Evolutionary conservation across 2,113 vertebrate species (phyloP).

Genomic region (Grammomys surdaster): DNA sequence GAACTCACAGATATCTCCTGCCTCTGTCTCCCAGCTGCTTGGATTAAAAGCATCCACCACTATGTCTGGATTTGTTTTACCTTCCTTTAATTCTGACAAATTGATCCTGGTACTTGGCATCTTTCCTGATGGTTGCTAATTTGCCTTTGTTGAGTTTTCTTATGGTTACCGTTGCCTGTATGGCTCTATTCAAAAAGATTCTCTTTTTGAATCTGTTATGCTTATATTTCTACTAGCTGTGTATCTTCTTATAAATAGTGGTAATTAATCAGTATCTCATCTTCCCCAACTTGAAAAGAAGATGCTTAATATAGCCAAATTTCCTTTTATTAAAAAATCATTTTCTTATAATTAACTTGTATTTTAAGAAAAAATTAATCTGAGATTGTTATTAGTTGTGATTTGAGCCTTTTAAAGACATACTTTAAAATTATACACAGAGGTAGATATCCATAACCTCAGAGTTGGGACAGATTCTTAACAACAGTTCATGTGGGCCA

Average conservation of each 20-base stretch:
- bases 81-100: not conserved
- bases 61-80: not conserved
- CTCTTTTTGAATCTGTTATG: not conserved
- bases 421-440: not conserved
- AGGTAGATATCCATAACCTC: not conserved
- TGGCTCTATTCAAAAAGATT: not conserved
- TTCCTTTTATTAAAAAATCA: not conserved
- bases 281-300: not conserved
- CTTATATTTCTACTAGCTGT: not conserved
- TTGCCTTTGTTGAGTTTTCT: conserved; percentile 33
- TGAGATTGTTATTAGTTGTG: not conserved
- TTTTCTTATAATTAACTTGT: not conserved
- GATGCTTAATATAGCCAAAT: not conserved
- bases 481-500: not conserved
- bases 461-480: not conserved
- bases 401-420: conserved; percentile 16
- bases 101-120: not conserved
- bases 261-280: not conserved
- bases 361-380: conserved; percentile 43
- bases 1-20: not conserved
- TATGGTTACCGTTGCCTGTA: not conserved
- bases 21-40: not conserved
- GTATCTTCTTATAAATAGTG: not conserved
- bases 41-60: not conserved
- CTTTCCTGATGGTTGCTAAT: not conserved